Base-by-base conservation (phyloP, 2,888 invertebrate genomes). In the Schizotus pectinicornis region DNA sequence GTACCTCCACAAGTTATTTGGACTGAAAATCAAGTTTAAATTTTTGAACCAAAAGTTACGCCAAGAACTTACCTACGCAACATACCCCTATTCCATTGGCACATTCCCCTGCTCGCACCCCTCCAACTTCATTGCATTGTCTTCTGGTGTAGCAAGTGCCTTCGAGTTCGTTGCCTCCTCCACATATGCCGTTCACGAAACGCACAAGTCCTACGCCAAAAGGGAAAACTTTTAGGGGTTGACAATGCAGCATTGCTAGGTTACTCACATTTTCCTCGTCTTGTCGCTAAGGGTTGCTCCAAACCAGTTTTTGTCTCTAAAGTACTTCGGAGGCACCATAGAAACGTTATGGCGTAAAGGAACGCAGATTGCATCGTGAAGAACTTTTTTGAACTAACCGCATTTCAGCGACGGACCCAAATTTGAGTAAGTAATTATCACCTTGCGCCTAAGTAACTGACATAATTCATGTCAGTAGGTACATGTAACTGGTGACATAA, bases 131-230 rank as follows among this genome's bases (percentile, higher is more conserved):
- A 48, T 80, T 76, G 74, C 93, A 94, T 75, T 92, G 91, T 6
- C 88, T 82, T 42, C 86, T 83, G n/a, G 92, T 88, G 60, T 89
- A 86, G 71, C 93, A 94, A 0, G 89, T 91, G 22, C 93, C 94
- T 60, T 80, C 82, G 73, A 91, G 83, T 34, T 85, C 83, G 74
- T 86, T 89, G 7, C 83, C 81, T 12, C 86, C 88, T 0, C 81
- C 73, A 71, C 92, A 92, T 31, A 87, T 84, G 2, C 85, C 84
- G 76, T 91, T 91, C 41, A 86, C 85, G 77, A 92, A 91, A 42
- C 91, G 84, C n/a, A 91, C 89, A 46, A 91, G 86, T 62, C 89
- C 77, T 14, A 76, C 66, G 7, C 74, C 75, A 53, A 74, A 70
- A 50, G 48, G 64, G 56, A 63, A 42, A 56, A 59, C 48, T 36